Base-by-base conservation (phyloP, 1,140 invertebrate genomes). In the Rhagoletis pomonella region DNA sequence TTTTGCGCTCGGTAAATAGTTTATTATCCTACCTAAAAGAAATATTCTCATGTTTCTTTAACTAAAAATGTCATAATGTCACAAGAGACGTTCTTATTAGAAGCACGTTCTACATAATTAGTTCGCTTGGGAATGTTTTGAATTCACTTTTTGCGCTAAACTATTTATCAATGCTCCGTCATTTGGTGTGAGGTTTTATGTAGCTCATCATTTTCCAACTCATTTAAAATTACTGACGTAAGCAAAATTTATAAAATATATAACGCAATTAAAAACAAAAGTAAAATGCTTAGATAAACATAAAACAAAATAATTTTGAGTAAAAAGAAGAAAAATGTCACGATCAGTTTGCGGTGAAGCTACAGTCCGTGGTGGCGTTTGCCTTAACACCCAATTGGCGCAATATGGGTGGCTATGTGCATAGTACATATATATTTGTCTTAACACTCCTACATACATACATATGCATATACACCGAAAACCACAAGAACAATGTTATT, bases 321-420 rank as follows among this genome's bases (percentile, higher is more conserved):
- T 19, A 55, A n/a, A 81, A 81, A 81, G n/a, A 81, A 39, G 84
- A 89, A 91, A 90, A 92, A 89, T 91, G 91, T 91, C 91, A 91
- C 91, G 91, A 91, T 91, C 91, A 91, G 90, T 87, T 91, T 91
- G 91, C 89, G 91, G 91, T 91, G 10, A 59, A 42, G 55, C 50
- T 62, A 62, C 60, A 62, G 4, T 17, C 29, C 67, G 10, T n/a
- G 67, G 39, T 44, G 2, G 42, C 42, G 12, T 73, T 73, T 17
- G 42, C 39, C 14, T 44, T 47, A 10, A 6, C 39, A 17, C 29
- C 65, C 9, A 69, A 17, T 29, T 7, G 14, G 7, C 4, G 14
- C 60, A 62, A 62, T 59, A 7, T 59, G 58, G 60, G 10, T 47
- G 67, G 10, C 42, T 69, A 14, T 6, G 29, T 65, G 39, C 14